A percentile compares a stretch with the other conserved stretches of the same genome.
Evolutionary conservation across 2,888 invertebrate species (phyloP).

Genomic region (Archips crataeganus): DNA sequence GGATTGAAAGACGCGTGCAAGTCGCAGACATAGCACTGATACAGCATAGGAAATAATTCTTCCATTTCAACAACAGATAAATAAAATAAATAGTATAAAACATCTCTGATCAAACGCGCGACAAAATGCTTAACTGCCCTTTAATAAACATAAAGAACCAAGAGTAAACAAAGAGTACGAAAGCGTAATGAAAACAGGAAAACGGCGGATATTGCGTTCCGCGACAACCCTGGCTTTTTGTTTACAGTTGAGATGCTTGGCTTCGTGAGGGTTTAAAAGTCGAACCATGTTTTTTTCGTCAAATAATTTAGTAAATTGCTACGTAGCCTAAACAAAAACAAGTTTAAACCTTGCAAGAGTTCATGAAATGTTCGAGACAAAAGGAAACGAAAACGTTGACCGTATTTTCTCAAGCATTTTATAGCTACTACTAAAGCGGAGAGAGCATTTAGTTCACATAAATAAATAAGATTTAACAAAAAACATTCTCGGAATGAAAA

Average conservation of each 20-base stretch:
- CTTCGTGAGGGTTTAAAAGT: conserved; percentile 21
- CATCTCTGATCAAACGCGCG: conserved; percentile 10
- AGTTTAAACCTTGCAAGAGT: background rate
- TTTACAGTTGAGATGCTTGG: conserved; percentile 24
- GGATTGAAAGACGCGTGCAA: too few relatives aligned
- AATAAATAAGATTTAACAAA: background rate
- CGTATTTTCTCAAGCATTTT: background rate
- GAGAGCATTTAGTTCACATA: background rate
- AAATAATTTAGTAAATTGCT: background rate
- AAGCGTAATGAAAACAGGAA: conserved; percentile 32
- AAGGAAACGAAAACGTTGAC: background rate
- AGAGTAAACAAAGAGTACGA: conserved; percentile 23
- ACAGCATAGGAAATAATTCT: background rate
- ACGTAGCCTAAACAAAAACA: background rate
- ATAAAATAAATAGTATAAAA: background rate
- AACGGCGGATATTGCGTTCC: conserved; percentile 30
- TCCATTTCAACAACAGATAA: background rate
- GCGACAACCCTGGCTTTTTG: conserved; percentile 25
- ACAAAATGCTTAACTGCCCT: conserved; percentile 17
- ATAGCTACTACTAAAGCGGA: background rate
- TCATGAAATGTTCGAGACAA: background rate
- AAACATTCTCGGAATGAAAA: too few relatives aligned
- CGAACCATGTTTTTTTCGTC: background rate
- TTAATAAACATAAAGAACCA: conserved; percentile 16
- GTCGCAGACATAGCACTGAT: background rate